Conservation (phyloP, 2,888 invertebrate genomes). For the Malthinus seriepunctatus region DNA sequence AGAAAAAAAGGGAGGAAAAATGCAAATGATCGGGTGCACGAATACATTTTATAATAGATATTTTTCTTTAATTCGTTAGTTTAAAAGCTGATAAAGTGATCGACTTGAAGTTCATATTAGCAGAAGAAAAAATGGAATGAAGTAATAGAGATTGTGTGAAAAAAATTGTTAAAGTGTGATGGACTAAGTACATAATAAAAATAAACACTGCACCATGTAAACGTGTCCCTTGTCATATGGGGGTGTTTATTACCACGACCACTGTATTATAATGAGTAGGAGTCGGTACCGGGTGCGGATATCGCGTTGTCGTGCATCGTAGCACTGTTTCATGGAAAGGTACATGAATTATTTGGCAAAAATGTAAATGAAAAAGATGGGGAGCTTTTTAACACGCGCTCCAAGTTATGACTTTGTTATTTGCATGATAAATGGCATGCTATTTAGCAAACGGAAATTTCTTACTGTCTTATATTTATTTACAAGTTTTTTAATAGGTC, state of each 20-base stretch:
- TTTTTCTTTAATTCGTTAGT: no score
- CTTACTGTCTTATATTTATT: slow-evolving; percentile 37
- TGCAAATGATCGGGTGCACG: no score
- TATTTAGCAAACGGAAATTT: slow-evolving; percentile 42
- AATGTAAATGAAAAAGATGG: slow-evolving; percentile 38
- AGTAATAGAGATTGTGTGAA: background rate
- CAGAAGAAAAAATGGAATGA: no score
- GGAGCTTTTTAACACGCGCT: slow-evolving; percentile 36
- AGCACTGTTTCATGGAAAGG: slow-evolving; percentile 36
- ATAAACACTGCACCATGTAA: slow-evolving; percentile 27
- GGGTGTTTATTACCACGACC: slow-evolving; percentile 34
- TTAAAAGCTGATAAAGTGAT: no score
- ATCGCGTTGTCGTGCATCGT: slow-evolving; percentile 38
- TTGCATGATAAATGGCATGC: slow-evolving; percentile 42
- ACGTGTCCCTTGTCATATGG: slow-evolving; percentile 27
- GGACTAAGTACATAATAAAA: slow-evolving; percentile 27
- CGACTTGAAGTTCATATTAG: no score
- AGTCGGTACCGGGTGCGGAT: slow-evolving; percentile 38
- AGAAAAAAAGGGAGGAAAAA: no score
- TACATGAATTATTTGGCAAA: slow-evolving; percentile 42
- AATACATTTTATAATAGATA: no score
- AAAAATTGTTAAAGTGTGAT: background rate
- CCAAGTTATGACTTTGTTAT: slow-evolving; percentile 40
- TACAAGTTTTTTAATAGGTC: slow-evolving; percentile 16
- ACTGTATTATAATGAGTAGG: slow-evolving; percentile 33